These are phyloP conservation scores for Diaphora mendica DNA, from an alignment of 2,888 invertebrate species.

Conservation along the genomic window DNA sequence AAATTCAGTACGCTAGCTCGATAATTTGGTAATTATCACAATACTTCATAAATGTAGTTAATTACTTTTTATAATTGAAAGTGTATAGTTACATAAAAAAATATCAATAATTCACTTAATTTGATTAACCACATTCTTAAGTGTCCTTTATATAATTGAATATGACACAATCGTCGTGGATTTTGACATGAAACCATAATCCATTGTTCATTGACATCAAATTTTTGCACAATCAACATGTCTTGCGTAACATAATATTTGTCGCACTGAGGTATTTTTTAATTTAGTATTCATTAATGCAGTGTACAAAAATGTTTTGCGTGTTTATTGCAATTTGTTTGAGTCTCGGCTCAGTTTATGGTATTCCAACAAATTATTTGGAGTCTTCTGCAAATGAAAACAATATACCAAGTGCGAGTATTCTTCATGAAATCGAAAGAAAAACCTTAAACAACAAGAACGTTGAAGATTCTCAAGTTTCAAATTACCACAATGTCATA, in stretches of 20 bases:
- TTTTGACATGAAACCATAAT: slow-evolving; percentile 32
- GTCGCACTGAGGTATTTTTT: slow-evolving; percentile 19
- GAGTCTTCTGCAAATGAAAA: slow-evolving; percentile 29
- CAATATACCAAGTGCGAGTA: slow-evolving; percentile 15
- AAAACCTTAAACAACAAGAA: slow-evolving; percentile 19
- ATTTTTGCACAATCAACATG: slow-evolving; percentile 38
- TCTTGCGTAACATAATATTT: slow-evolving; percentile 9
- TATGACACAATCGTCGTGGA: slow-evolving; percentile 6
- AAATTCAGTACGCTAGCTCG: no score
- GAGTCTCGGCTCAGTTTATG: slow-evolving; percentile 30
- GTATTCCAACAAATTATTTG: slow-evolving; percentile 28
- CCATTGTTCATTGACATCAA: slow-evolving; percentile 28
- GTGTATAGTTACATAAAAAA: not conserved
- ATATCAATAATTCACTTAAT: not conserved
- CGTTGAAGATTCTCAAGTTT: slow-evolving; percentile 13
- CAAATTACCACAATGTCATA: slow-evolving; percentile 26
- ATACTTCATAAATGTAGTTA: not conserved
- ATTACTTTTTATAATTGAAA: not conserved
- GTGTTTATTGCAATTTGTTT: slow-evolving; percentile 33
- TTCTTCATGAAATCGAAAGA: slow-evolving; percentile 20
- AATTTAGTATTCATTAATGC: slow-evolving; percentile 22
- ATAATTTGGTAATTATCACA: no score
- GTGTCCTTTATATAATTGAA: not conserved
- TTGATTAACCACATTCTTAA: not conserved
- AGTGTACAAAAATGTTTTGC: slow-evolving; percentile 31